These are phyloP conservation scores for Drosophila tsacasi DNA, from an alignment of 1,140 invertebrate genomes.

Conservation along the genomic window DNA sequence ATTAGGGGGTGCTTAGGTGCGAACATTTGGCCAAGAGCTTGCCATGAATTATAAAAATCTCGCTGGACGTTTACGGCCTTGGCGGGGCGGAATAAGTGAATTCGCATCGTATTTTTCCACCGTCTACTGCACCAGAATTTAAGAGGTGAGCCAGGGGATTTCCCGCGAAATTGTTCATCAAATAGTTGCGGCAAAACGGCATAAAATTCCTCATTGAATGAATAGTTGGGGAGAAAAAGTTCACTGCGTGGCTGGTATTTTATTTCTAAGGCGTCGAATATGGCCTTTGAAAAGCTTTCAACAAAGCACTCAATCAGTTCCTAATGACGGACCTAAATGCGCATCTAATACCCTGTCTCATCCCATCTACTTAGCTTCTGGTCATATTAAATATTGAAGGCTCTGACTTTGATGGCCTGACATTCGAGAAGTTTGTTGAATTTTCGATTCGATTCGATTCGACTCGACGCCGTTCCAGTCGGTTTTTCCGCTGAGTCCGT, in stretches of 20 bases:
- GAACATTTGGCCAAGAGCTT: constrained; percentile 21
- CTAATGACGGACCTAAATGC: constrained; percentile 25
- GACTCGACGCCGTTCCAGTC: constrained; percentile 12
- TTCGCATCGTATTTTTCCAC: background rate
- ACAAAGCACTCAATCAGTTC: constrained; percentile 35
- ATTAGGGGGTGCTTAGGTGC: constrained; percentile 27
- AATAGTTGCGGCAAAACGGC: constrained; percentile 1
- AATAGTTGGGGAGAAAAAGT: background rate
- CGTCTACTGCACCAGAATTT: background rate
- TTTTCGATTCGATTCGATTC: constrained; percentile 17
- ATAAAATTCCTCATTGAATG: background rate
- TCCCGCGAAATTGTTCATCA: constrained; percentile 4
- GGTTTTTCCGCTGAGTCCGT: constrained; percentile 22
- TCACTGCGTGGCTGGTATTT: background rate
- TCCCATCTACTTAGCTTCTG: background rate
- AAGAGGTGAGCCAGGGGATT: constrained; percentile 6
- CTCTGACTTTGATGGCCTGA: constrained; percentile 35
- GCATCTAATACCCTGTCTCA: constrained; percentile 32
- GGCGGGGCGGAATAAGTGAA: background rate
- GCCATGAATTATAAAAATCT: constrained; percentile 34
- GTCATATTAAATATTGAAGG: constrained; percentile 42
- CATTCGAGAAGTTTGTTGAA: constrained; percentile 39
- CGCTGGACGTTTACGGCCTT: background rate
- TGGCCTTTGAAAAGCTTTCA: constrained; percentile 18
- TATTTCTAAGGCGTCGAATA: background rate